Evolutionary conservation across 2,113 vertebrate genomes (phyloP), one percentile per base, ranked within the genome.

Genomic region (Burhinus bistriatus): DNA sequence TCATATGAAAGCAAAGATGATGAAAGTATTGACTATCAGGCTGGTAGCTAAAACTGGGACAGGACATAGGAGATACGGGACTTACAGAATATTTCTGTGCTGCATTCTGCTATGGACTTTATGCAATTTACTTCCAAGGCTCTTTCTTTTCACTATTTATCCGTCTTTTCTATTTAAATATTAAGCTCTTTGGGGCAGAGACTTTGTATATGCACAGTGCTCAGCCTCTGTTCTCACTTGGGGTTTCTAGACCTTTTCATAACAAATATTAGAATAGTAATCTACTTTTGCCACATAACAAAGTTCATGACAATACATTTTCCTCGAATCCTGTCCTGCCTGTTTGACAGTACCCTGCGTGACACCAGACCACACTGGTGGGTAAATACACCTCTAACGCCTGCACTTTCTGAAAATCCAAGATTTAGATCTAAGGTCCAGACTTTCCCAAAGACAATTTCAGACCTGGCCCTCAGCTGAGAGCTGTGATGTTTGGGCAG

Each of bases 111-210:
- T 83, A n/a, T 22, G 42, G 73, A 94, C 83, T 95, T 96, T 21
- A 57, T 87, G 94, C 62, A 32, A 42, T 87, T 66, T 81, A 61
- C 49, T 91, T 77, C 68, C 32, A 34, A 61, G 40, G 62, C 66
- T 88, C 51, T 86, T 93, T 75, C 45, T 92, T 90, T 93, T 88
- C 58, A 83, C 78, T 96, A 88, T 89, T 95, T 95, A 91, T 80
- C 89, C 45, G 54, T 72, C 83, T 94, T 90, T 76, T 51, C 80
- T 90, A 94, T 96, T 96, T 95, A 91, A 94, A 94, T 77, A 95
- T 42, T 47, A 94, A 95, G 49, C 66, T 91, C 29, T 73, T 32
- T 23, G 55, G 52, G 58, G 44, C 49, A 92, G 72, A 87, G 57
- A 29, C 32, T 89, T 79, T 61, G 32, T 57, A 5, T 36, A 29